Evolutionary conservation across 30 jellyfish, hydroid and myxozoan genomes (phyloP).

Genomic region (Pelagia noctiluca): DNA sequence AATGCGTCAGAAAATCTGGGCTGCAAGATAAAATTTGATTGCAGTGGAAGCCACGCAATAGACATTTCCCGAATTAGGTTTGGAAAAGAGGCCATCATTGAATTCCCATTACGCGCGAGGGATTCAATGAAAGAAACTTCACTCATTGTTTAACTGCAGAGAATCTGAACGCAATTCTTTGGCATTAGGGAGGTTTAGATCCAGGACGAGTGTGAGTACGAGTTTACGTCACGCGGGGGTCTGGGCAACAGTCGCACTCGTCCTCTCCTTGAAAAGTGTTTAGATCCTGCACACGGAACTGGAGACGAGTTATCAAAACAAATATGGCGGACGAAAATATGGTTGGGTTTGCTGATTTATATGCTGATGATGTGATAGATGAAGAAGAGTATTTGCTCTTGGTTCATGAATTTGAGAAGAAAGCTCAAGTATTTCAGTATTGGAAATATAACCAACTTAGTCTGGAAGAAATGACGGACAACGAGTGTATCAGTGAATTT

Average conservation of each 20-base stretch:
- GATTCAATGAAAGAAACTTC: too few relatives aligned
- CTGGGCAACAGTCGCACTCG: background rate
- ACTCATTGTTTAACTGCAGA: too few relatives aligned
- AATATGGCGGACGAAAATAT: conserved; percentile 9
- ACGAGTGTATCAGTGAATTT: conserved; percentile 50
- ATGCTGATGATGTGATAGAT: background rate
- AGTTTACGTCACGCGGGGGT: background rate
- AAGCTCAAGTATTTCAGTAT: conserved; percentile 24
- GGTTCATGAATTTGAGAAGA: background rate
- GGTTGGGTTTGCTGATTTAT: background rate
- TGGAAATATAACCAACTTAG: conserved; percentile 22
- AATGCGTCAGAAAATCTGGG: too few relatives aligned
- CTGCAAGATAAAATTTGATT: too few relatives aligned
- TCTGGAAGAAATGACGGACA: conserved; percentile 39
- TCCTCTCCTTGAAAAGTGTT: background rate
- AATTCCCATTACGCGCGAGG: too few relatives aligned
- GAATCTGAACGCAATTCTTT: too few relatives aligned
- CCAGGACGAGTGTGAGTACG: conserved; percentile 9
- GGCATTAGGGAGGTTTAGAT: conserved; percentile 33
- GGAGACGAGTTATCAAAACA: background rate
- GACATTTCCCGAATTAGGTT: too few relatives aligned
- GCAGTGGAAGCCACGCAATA: too few relatives aligned
- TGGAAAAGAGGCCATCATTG: too few relatives aligned
- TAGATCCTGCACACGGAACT: background rate
- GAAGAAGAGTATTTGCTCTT: background rate